Evolutionary conservation across 1,140 invertebrate genomes (phyloP).

Genomic region (Drosophila yakuba): DNA sequence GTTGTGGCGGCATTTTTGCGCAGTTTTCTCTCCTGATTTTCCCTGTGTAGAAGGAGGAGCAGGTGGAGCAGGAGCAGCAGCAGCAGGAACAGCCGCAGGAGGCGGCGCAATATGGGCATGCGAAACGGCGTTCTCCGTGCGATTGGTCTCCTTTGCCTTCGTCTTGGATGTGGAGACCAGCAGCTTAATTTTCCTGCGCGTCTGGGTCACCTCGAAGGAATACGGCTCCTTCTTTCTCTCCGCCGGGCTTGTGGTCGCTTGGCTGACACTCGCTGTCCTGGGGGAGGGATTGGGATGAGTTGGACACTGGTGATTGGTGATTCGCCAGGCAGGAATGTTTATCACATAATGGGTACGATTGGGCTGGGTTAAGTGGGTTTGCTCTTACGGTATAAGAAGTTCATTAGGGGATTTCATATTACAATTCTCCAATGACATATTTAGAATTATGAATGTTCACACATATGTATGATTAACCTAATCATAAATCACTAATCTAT

Average conservation of each 20-base stretch:
- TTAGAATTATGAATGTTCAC: too few species aligned
- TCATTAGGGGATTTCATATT: not conserved
- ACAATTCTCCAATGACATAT: not conserved
- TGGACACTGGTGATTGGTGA: constrained; percentile 12
- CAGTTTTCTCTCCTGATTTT: not conserved
- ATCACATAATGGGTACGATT: not conserved
- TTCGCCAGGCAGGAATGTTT: not conserved
- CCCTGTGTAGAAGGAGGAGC: too few species aligned
- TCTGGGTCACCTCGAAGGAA: constrained; percentile 4
- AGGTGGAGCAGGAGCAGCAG: too few species aligned
- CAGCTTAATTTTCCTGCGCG: not conserved
- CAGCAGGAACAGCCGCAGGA: too few species aligned
- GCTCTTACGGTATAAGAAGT: not conserved
- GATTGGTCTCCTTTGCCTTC: not conserved
- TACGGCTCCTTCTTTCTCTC: constrained; percentile 4
- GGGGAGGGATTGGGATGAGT: constrained; percentile 20
- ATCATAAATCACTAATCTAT: too few species aligned
- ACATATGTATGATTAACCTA: too few species aligned
- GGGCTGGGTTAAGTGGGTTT: not conserved
- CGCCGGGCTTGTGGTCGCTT: not conserved
- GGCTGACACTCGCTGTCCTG: constrained; percentile 15
- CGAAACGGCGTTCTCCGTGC: too few species aligned
- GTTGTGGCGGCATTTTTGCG: not conserved
- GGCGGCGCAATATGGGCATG: too few species aligned
- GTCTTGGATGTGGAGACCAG: not conserved